Evolutionary conservation across 30 jellyfish, hydroid and myxozoan species (phyloP).

Genomic region (Nemopilema nomurai): DNA sequence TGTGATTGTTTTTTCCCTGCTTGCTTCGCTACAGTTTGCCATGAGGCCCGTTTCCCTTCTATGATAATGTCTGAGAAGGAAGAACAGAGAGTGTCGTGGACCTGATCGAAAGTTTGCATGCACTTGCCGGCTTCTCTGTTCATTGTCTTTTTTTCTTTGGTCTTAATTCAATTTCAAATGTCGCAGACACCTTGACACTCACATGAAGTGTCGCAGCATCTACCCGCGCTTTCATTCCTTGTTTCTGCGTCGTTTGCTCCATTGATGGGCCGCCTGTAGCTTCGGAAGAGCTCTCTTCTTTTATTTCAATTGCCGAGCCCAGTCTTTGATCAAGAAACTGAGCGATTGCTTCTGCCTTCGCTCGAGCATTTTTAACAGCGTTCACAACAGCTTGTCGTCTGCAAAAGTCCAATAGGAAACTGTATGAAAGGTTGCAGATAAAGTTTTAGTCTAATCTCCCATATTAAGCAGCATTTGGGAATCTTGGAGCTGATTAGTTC

Average conservation of each 20-base stretch:
- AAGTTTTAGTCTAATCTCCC: no score
- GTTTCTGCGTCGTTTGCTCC: constrained; percentile 13
- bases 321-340: constrained; percentile 80
- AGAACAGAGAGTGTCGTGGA: no score
- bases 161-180: constrained; percentile 58
- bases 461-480: no score
- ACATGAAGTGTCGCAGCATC: constrained; percentile 52
- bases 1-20: no score
- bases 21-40: no score
- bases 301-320: constrained; percentile 64
- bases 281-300: constrained; percentile 79
- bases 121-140: no score
- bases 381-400: constrained; percentile 89
- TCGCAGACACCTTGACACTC: constrained; percentile 41
- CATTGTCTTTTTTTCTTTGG: constrained; percentile 45
- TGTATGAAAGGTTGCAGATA: no score
- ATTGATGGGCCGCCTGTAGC: constrained; percentile 39
- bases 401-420: no score
- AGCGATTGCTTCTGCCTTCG: constrained; percentile 89
- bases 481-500: no score
- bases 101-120: no score
- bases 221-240: constrained; percentile 29
- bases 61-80: no score
- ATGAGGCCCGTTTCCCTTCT: no score
- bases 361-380: constrained; percentile 80